A percentile compares a stretch with the other conserved stretches of the same genome.
Evolutionary conservation across 2,113 vertebrate species (phyloP).

Genomic region (Pithys albifrons): DNA sequence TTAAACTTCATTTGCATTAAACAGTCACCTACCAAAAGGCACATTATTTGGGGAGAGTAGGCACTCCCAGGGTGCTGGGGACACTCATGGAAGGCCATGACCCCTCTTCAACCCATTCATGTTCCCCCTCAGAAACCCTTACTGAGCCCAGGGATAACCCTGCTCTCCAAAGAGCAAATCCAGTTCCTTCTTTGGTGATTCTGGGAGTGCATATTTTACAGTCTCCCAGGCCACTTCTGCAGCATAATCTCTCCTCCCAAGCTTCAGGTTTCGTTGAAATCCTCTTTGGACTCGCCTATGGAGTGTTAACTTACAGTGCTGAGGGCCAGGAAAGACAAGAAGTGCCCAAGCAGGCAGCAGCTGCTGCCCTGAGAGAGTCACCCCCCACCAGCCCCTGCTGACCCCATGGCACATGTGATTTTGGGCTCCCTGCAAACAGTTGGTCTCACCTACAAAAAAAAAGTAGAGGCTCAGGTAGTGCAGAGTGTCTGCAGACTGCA

Average conservation of each 20-base stretch:
- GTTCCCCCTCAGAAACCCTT: background rate
- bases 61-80: background rate
- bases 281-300: conserved; percentile 44
- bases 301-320: conserved; percentile 56
- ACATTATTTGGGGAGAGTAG: background rate
- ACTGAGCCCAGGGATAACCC: conserved; percentile 23
- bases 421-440: background rate
- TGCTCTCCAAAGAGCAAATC: conserved; percentile 19
- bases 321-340: conserved; percentile 65
- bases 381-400: background rate
- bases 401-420: rapidly evolving
- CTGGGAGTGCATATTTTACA: conserved; percentile 55
- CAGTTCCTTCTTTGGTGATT: conserved; percentile 58
- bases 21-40: background rate
- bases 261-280: conserved; percentile 64
- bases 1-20: background rate
- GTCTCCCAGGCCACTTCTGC: conserved; percentile 49
- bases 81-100: background rate
- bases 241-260: conserved; percentile 52
- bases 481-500: background rate
- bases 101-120: background rate
- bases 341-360: conserved; percentile 32
- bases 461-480: background rate
- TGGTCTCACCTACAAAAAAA: background rate
- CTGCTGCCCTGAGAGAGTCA: conserved; percentile 1